phyloP scores from a whole-genome alignment of 2,113 vertebrate genomes.

The Formicarius rufipectus region DNA sequence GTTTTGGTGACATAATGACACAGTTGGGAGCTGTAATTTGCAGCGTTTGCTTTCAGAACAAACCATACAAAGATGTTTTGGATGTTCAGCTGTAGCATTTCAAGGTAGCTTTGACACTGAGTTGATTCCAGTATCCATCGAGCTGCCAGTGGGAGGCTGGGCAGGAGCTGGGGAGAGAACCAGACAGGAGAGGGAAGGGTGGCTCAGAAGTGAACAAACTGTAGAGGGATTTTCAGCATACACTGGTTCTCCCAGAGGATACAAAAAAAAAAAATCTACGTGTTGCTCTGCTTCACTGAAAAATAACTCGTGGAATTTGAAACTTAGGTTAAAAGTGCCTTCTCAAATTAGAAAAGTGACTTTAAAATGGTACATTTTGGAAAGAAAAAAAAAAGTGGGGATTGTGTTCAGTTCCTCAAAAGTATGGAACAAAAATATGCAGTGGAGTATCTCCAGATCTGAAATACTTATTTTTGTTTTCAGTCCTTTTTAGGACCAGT shows the following conservation, averaged over 20 bases:
- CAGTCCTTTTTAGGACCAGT: neutral
- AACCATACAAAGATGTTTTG: neutral
- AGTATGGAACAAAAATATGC: neutral
- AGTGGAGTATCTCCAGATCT: neutral
- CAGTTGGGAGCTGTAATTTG: neutral
- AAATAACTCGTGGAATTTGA: neutral
- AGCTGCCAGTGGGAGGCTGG: neutral
- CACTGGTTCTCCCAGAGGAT: neutral
- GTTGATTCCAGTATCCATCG: neutral
- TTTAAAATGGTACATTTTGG: neutral
- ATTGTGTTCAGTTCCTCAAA: neutral
- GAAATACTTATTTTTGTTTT: neutral
- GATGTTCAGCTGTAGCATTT: neutral
- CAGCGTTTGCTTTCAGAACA: neutral
- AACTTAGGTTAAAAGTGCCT: neutral
- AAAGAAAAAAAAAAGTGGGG: rapidly evolving
- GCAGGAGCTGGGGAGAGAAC: neutral
- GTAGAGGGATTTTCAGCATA: neutral
- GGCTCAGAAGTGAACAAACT: neutral
- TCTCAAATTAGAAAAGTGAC: neutral
- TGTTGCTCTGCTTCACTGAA: neutral
- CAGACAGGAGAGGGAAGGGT: neutral
- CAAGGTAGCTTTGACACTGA: neutral
- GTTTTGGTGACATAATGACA: neutral
- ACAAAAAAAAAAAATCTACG: rapidly evolving